Percentiles rank a stretch among this genome's conserved stretches.
Evolutionary conservation across 2,113 vertebrate species (phyloP).

Genomic region (Lagopus leucura): DNA sequence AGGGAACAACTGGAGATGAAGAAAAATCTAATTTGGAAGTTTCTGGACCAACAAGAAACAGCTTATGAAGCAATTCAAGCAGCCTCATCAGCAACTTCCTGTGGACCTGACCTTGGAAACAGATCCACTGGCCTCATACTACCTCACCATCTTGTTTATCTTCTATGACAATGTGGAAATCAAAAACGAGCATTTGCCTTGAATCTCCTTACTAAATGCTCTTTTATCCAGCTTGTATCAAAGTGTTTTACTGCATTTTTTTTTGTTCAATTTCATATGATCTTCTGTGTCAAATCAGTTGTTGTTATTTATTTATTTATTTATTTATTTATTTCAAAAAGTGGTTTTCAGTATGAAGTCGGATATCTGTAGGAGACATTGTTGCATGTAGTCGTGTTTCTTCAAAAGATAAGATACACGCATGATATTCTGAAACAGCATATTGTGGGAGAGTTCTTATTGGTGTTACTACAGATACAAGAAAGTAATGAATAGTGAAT

Average conservation of each 20-base stretch:
- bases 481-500: background rate
- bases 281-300: background rate
- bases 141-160: constrained; percentile 47
- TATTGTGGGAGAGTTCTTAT: background rate
- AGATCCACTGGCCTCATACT: background rate
- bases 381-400: background rate
- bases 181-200: constrained; percentile 32
- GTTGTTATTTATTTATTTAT: background rate
- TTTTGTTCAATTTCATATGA: background rate
- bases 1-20: background rate
- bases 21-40: constrained; percentile 4
- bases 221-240: constrained; percentile 21
- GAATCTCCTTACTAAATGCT: background rate
- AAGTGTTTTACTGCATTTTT: background rate
- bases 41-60: constrained; percentile 22
- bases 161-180: constrained; percentile 42
- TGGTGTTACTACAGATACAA: background rate
- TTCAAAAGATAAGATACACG: background rate
- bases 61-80: constrained; percentile 41
- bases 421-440: background rate
- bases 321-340: background rate
- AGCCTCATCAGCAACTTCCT: background rate
- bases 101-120: constrained; percentile 36
- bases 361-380: background rate
- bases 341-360: background rate